Percentiles rank a stretch among this genome's conserved stretches.
These are phyloP conservation scores for Drosophila buzzatii DNA, from an alignment of 2,888 invertebrate species.

Conservation along the genomic window DNA sequence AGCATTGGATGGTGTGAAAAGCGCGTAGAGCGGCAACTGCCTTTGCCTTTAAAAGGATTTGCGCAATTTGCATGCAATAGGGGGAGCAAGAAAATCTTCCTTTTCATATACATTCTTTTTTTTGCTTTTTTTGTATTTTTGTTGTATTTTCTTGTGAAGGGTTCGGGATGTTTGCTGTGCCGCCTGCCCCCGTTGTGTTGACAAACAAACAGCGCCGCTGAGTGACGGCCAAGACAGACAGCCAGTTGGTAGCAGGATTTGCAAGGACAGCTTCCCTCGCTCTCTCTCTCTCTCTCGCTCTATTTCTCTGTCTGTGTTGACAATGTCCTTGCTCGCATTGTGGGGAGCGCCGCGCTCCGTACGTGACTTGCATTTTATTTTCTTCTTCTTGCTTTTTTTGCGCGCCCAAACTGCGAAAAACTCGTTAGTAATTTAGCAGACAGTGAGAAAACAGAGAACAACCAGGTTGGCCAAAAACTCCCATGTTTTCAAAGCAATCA, in stretches of 20 bases:
- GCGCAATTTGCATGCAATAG: conserved; percentile 73
- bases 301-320: conserved; percentile 63
- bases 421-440: conserved; percentile 78
- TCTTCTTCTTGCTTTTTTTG: conserved; percentile 51
- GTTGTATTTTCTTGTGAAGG: conserved; percentile 45
- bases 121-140: background rate
- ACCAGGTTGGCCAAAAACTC: conserved; percentile 5
- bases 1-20: conserved; percentile 37
- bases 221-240: conserved; percentile 74
- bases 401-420: conserved; percentile 63
- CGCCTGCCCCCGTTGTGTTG: conserved; percentile 55
- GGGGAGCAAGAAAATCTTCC: conserved; percentile 8
- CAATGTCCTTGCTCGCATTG: conserved; percentile 76
- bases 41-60: conserved; percentile 82
- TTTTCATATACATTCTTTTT: conserved; percentile 4
- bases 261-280: conserved; percentile 28
- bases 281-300: background rate
- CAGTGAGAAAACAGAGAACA: conserved; percentile 9
- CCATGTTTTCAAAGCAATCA: conserved; percentile 71
- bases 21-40: conserved; percentile 58
- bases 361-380: conserved; percentile 74
- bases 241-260: conserved; percentile 30
- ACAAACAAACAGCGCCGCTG: conserved; percentile 78
- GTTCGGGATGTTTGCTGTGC: conserved; percentile 39
- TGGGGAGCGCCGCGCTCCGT: conserved; percentile 59